Evolutionary conservation across 2,797 vertebrate genomes (phyloP).

Genomic region (Odontamblyopus lacepedii): DNA sequence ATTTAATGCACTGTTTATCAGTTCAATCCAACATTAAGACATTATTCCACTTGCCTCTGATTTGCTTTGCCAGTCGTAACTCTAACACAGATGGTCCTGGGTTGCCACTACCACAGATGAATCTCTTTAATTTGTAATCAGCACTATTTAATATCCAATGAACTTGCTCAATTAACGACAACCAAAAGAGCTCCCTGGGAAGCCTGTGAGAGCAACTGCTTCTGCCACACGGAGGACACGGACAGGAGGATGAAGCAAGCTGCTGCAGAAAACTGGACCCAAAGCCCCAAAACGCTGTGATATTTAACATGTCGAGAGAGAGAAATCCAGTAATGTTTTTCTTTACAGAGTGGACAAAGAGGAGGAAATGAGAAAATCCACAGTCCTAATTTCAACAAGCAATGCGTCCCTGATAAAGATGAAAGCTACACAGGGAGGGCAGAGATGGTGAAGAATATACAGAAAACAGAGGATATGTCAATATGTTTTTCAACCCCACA

Average conservation of each 20-base stretch:
- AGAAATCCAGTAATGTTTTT: conserved; percentile 49
- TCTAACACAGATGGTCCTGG: conserved; percentile 38
- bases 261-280: conserved; percentile 28
- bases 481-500: background rate
- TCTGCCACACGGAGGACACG: conserved; percentile 7
- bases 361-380: conserved; percentile 46
- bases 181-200: conserved; percentile 22
- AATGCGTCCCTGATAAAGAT: conserved; percentile 18
- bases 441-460: background rate
- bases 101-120: conserved; percentile 10
- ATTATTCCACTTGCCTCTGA: conserved; percentile 10
- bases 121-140: conserved; percentile 49
- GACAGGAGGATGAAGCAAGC: conserved; percentile 22
- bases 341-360: conserved; percentile 14
- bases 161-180: conserved; percentile 26
- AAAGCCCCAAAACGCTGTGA: conserved; percentile 20
- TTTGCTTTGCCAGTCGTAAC: conserved; percentile 20
- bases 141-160: conserved; percentile 36
- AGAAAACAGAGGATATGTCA: background rate
- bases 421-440: conserved; percentile 16
- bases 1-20: conserved; percentile 50
- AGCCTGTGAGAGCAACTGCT: conserved; percentile 11
- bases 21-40: conserved; percentile 32
- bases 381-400: conserved; percentile 22
- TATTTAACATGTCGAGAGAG: conserved; percentile 30